phyloP scores from a whole-genome alignment of 2,113 vertebrate genomes.

The Bos javanicus region DNA sequence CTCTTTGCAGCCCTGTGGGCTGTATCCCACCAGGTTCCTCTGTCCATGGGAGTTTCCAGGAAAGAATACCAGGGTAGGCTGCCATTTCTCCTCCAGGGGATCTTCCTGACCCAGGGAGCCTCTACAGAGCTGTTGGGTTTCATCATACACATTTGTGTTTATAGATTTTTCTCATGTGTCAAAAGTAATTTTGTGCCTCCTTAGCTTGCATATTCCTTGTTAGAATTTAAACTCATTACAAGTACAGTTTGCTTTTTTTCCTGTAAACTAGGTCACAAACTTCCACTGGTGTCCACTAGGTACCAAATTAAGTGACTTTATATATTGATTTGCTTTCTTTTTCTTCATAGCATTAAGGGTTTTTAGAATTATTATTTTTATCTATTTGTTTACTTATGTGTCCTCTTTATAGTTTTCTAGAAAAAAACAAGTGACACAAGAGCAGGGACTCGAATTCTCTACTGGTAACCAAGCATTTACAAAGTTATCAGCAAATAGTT shows the following conservation, averaged over 20 bases:
- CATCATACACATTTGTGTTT: conserved; percentile 41
- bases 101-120: not conserved
- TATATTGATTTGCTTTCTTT: not conserved
- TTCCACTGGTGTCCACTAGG: not conserved
- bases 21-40: not conserved
- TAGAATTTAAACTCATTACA: conserved; percentile 50
- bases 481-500: not conserved
- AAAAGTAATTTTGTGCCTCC: conserved; percentile 28
- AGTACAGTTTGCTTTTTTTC: not conserved
- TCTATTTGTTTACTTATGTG: not conserved
- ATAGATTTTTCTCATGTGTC: conserved; percentile 29
- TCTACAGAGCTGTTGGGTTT: conserved; percentile 29
- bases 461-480: not conserved
- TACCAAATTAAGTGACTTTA: not conserved
- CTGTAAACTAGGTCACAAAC: conserved; percentile 41
- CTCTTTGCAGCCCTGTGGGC: not conserved
- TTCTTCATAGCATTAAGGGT: not conserved
- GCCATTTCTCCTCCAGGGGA: not conserved
- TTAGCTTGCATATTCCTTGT: conserved; percentile 16
- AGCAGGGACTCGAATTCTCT: not conserved
- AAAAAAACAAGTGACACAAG: not conserved
- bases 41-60: not conserved
- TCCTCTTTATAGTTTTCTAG: not conserved
- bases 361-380: not conserved
- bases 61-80: not conserved